phyloP scores from a whole-genome alignment of 2,113 vertebrate species.

The Pomatostomus ruficeps region DNA sequence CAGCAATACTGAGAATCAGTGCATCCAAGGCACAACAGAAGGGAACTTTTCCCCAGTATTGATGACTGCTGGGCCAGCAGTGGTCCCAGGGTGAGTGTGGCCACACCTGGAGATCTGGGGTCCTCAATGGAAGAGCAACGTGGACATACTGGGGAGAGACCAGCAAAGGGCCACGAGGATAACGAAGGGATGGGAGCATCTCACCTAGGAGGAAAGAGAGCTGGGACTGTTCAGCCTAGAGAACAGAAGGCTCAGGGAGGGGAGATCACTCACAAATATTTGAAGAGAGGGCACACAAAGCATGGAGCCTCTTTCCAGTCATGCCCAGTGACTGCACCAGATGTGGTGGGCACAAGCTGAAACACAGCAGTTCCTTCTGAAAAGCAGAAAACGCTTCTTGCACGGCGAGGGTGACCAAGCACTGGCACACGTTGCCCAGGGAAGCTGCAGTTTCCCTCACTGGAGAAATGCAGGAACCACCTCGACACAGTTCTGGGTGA shows the following conservation, averaged over 20 bases:
- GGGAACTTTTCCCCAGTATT: background rate
- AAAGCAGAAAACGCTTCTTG: background rate
- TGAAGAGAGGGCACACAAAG: background rate
- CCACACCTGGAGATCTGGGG: background rate
- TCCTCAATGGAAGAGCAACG: background rate
- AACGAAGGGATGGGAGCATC: background rate
- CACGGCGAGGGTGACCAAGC: background rate
- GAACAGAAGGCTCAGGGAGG: background rate
- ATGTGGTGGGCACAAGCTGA: background rate
- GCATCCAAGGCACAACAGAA: background rate
- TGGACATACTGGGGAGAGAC: background rate
- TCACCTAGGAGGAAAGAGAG: background rate
- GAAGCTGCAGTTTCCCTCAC: background rate
- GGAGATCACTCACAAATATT: background rate
- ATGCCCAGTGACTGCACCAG: background rate
- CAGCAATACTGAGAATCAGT: background rate
- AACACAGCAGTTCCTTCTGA: background rate
- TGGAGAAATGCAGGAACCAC: background rate
- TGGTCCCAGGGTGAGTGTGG: no score
- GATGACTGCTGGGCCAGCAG: background rate
- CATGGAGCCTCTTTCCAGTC: background rate
- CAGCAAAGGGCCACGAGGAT: background rate
- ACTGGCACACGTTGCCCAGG: background rate
- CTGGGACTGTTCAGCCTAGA: background rate
- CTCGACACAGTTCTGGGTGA: background rate